Base-by-base conservation (phyloP, 2,113 vertebrate species). In the Leptodactylus fuscus region DNA sequence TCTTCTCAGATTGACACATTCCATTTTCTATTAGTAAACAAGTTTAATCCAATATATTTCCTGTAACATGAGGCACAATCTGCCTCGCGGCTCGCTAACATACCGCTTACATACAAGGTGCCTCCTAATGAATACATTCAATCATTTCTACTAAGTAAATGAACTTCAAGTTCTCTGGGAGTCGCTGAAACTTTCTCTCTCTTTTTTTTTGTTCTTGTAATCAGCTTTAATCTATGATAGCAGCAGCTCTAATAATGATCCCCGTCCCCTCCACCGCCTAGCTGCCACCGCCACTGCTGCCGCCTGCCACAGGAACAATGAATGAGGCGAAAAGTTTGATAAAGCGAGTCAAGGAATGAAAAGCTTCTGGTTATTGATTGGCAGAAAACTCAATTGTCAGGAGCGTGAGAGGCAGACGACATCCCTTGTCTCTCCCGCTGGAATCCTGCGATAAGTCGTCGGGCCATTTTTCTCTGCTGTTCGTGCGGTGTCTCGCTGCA, bases 341-440 rank as follows among this genome's bases (percentile, higher is more conserved):
- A 77, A 67, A 77, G 74, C 29, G 46, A 65, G 44, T 67, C 62
- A 12, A 38, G 27, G 41, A 76, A 77, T 76, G 41, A 69, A 85
- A 78, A 62, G 41, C 74, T 67, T 67, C 82, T 49, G 41, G 74
- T 78, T 85, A 77, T 77, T 85, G 83, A 85, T 69, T 84, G 82
- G 55, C 82, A 77, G 53, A 38, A 75, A 84, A 65, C 55, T 84
- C 82, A 76, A 84, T 84, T 85, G 83, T 85, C 74, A 78, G 71
- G 29, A 85, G 58, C 32, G 83, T 76, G 73, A 76, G 67, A 41
- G 71, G 73, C 82, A 76, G 73, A 5, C 71, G 36, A 67, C 73
- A 29, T 78, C 67, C 22, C 81, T 82, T 29, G 41, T 48, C 58
- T 32, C 74, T 78, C 83, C 83, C 73, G 55, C 73, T 85, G 83